phyloP scores from a whole-genome alignment of 2,113 vertebrate species.

The Prietella phreatophila region DNA sequence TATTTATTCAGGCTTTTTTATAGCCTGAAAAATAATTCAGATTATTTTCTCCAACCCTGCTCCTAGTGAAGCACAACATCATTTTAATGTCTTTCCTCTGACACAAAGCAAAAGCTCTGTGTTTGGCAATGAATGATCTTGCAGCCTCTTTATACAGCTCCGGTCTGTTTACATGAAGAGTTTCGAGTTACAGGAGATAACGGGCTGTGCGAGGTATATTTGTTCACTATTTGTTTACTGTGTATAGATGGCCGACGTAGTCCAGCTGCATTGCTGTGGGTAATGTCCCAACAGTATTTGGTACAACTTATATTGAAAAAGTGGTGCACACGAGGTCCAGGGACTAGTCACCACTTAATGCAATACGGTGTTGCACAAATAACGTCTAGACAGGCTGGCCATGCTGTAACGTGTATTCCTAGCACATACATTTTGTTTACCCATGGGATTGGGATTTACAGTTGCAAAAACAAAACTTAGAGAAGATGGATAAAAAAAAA shows the following conservation, averaged over 20 bases:
- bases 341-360: not conserved
- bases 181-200: slow-evolving; percentile 1
- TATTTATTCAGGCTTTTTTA: no score
- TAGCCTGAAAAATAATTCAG: not conserved
- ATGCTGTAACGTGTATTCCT: not conserved
- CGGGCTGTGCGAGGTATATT: not conserved
- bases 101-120: not conserved
- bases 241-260: not conserved
- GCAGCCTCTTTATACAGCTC: not conserved
- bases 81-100: not conserved
- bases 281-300: not conserved
- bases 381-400: not conserved
- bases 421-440: not conserved
- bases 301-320: not conserved
- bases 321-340: not conserved
- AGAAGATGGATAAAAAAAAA: not conserved
- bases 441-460: not conserved
- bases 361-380: not conserved
- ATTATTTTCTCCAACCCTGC: not conserved
- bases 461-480: not conserved
- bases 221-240: not conserved
- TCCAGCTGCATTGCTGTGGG: not conserved
- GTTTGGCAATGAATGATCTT: not conserved
- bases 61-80: not conserved
- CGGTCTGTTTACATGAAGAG: not conserved